Evolutionary conservation across 2,888 invertebrate genomes (phyloP).

Genomic region (Caradrina clavipalpis): DNA sequence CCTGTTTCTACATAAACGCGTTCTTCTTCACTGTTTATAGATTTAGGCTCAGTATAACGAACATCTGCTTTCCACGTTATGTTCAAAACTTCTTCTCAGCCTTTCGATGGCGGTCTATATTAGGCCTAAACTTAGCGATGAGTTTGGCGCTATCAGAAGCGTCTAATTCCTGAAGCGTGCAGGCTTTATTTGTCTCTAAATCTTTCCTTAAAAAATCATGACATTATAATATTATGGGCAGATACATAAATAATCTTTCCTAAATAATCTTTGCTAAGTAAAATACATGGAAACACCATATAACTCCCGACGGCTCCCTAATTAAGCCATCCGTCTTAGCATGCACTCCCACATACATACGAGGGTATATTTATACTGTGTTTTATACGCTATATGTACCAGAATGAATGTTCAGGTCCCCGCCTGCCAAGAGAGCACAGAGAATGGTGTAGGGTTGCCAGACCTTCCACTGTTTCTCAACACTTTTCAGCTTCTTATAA

Average conservation of each 20-base stretch:
- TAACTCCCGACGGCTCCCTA: conserved; percentile 11
- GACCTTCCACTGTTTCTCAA: neutral
- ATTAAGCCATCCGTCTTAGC: conserved; percentile 53
- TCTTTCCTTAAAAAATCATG: too few relatives aligned
- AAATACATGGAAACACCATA: neutral
- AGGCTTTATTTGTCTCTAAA: too few relatives aligned
- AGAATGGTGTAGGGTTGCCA: conserved; percentile 25
- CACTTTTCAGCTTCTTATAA: too few relatives aligned
- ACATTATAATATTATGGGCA: too few relatives aligned
- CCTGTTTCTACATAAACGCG: too few relatives aligned
- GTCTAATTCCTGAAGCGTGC: too few relatives aligned
- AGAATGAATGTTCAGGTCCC: conserved; percentile 45
- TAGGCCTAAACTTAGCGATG: neutral
- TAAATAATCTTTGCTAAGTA: too few relatives aligned
- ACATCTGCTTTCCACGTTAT: neutral
- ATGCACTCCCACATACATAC: conserved; percentile 24
- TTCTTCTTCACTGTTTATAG: neutral
- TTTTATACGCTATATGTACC: conserved; percentile 27
- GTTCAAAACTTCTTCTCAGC: neutral
- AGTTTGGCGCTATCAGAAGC: neutral
- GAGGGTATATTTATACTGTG: conserved; percentile 1
- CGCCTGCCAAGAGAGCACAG: conserved; percentile 24
- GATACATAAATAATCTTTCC: too few relatives aligned
- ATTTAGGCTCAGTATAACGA: neutral
- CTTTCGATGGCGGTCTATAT: neutral